These are phyloP conservation scores for Champsocephalus gunnari DNA, from an alignment of 2,797 vertebrate genomes.

Conservation along the genomic window DNA sequence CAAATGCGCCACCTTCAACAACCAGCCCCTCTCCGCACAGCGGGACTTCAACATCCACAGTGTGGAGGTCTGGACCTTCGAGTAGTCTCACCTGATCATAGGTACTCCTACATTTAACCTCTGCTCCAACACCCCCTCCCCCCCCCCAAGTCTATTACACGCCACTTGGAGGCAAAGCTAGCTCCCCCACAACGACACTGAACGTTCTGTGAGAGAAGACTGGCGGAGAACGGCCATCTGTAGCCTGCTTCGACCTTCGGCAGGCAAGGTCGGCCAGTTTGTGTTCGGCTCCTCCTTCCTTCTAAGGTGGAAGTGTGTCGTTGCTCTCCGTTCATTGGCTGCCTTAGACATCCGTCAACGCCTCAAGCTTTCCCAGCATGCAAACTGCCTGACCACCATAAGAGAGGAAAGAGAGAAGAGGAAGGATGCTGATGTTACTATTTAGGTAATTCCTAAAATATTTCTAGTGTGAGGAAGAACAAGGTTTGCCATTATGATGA, in stretches of 20 bases:
- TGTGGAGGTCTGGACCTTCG: conserved; percentile 93
- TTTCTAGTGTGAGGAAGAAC: conserved; percentile 42
- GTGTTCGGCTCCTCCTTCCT: conserved; percentile 13
- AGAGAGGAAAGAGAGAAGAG: conserved; percentile 31
- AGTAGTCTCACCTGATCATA: conserved; percentile 64
- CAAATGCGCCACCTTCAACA: conserved; percentile 96
- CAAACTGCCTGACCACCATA: conserved; percentile 64
- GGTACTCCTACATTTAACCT: conserved; percentile 18
- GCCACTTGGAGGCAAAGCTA: conserved; percentile 51
- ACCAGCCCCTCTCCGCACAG: conserved; percentile 92
- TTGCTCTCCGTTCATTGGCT: conserved; percentile 61
- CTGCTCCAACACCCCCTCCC: conserved; percentile 14
- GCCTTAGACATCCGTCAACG: conserved; percentile 66
- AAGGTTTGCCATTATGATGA: conserved; percentile 27
- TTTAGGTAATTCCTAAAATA: conserved; percentile 20
- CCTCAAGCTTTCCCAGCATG: conserved; percentile 76
- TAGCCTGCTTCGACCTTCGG: conserved; percentile 24
- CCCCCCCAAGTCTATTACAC: conserved; percentile 42
- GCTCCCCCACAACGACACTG: conserved; percentile 38
- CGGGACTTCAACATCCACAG: conserved; percentile 98
- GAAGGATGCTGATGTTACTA: conserved; percentile 39
- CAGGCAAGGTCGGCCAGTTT: conserved; percentile 11
- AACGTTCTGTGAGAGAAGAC: conserved; percentile 42
- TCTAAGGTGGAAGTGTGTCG: conserved; percentile 20
- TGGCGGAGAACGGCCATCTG: conserved; percentile 2